Conservation (phyloP, 2,888 invertebrate genomes). For the Dorcus parallelipipedus region DNA sequence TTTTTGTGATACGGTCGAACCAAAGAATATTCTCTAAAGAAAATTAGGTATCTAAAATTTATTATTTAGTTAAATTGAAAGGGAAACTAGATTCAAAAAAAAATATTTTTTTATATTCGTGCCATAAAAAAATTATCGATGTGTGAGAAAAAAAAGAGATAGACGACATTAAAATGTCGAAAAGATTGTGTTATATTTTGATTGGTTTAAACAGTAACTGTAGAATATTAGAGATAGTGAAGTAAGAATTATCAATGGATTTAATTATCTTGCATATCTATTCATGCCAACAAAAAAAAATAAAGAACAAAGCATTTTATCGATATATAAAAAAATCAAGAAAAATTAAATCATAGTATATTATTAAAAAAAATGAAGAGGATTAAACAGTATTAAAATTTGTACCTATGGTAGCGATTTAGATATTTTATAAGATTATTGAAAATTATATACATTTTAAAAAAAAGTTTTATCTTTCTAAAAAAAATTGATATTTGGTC, state of each 20-base stretch:
- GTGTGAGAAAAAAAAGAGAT: slow-evolving; percentile 9
- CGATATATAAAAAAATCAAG: slow-evolving; percentile 12
- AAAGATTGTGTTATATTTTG: slow-evolving; percentile 26
- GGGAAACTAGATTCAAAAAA: slow-evolving; percentile 22
- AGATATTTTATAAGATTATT: slow-evolving; percentile 47
- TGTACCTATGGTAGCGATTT: slow-evolving; percentile 50
- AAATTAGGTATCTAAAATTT: slow-evolving; percentile 18
- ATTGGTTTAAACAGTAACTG: slow-evolving; percentile 22
- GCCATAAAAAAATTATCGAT: slow-evolving; percentile 26
- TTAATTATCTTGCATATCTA: slow-evolving; percentile 20
- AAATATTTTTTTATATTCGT: slow-evolving; percentile 35
- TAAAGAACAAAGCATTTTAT: slow-evolving; percentile 15
- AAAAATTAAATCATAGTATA: slow-evolving; percentile 34
- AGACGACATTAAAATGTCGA: slow-evolving; percentile 27
- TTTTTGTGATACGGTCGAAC: slow-evolving; percentile 49
- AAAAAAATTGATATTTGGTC: slow-evolving; percentile 39
- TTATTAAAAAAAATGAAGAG: slow-evolving; percentile 31
- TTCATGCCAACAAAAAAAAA: slow-evolving; percentile 18
- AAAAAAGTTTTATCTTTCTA: slow-evolving; percentile 46
- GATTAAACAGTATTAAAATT: slow-evolving; percentile 50
- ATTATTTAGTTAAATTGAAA: slow-evolving; percentile 18
- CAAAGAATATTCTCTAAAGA: slow-evolving; percentile 39
- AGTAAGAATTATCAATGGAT: slow-evolving; percentile 17
- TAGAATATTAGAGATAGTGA: slow-evolving; percentile 13
- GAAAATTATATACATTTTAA: slow-evolving; percentile 43